Evolutionary conservation across 2,888 invertebrate species (phyloP).

Genomic region (Geophilus truncorum): DNA sequence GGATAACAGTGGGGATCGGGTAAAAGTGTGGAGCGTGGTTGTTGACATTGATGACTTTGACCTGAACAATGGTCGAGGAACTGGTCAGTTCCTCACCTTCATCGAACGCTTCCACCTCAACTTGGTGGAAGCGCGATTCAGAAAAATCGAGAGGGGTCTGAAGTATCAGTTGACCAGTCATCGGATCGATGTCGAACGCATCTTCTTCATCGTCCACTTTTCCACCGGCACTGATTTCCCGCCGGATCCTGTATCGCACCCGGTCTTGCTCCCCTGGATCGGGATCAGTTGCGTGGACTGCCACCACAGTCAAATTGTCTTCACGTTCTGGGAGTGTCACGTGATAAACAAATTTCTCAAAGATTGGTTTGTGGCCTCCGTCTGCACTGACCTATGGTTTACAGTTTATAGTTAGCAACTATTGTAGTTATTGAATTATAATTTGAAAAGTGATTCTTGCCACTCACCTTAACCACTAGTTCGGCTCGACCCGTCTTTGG

Average conservation of each 20-base stretch:
- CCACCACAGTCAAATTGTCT: slow-evolving; percentile 39
- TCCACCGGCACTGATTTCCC: slow-evolving; percentile 34
- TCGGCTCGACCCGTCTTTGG: slow-evolving; percentile 42
- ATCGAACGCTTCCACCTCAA: slow-evolving; percentile 42
- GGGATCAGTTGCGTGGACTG: slow-evolving; percentile 41
- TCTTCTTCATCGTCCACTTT: slow-evolving; percentile 31
- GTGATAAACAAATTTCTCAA: slow-evolving; percentile 42
- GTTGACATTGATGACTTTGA: slow-evolving; percentile 41
- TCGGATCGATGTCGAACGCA: slow-evolving; percentile 41
- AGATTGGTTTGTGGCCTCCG: slow-evolving; percentile 42
- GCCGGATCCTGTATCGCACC: slow-evolving; percentile 40
- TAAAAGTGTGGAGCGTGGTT: slow-evolving; percentile 42
- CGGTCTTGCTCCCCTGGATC: slow-evolving; percentile 40
- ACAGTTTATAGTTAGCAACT: background rate
- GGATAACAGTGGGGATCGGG: slow-evolving; percentile 41
- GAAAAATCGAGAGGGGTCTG: slow-evolving; percentile 42
- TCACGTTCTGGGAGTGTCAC: slow-evolving; percentile 42
- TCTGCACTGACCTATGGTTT: slow-evolving; percentile 38
- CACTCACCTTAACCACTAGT: slow-evolving; percentile 40
- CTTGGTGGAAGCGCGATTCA: slow-evolving; percentile 40
- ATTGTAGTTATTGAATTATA: slow-evolving; percentile 37
- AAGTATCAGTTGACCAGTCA: slow-evolving; percentile 40
- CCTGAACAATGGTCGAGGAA: slow-evolving; percentile 34
- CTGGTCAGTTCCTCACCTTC: slow-evolving; percentile 38
- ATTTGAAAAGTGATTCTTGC: no score